phyloP scores from a whole-genome alignment of 2,113 vertebrate genomes.

The Bolborhynchus lineola region DNA sequence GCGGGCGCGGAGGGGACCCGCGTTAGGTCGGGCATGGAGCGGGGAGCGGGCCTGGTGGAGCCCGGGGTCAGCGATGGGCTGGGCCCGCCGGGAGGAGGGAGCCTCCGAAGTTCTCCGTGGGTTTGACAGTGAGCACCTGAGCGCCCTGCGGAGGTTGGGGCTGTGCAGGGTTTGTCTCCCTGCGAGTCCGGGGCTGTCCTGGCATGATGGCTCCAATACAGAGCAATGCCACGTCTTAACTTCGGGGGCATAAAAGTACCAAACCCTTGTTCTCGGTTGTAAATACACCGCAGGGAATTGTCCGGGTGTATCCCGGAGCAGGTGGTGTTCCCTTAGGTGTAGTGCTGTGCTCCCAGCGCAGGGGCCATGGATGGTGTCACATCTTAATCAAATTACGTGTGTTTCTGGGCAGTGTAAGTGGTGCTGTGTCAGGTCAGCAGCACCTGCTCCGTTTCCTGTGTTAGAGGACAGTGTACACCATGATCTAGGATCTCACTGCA shows the following conservation, averaged over 20 bases:
- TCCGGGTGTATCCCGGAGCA: background rate
- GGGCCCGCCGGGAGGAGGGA: background rate
- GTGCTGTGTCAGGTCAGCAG: background rate
- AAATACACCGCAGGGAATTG: background rate
- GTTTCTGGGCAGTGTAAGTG: background rate
- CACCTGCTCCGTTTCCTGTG: background rate
- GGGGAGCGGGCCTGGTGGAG: too few species aligned
- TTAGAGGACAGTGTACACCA: background rate
- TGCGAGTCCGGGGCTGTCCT: fast-evolving
- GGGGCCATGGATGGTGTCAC: fast-evolving
- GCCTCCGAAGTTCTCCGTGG: background rate
- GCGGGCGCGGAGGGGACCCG: too few species aligned
- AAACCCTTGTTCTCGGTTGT: fast-evolving
- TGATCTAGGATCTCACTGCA: background rate
- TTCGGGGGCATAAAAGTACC: background rate
- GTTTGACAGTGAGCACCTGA: background rate
- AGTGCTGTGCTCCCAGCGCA: fast-evolving
- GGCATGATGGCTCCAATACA: fast-evolving
- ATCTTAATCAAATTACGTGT: fast-evolving
- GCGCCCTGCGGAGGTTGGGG: background rate
- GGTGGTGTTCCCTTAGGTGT: background rate
- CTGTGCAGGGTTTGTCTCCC: background rate
- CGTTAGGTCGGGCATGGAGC: too few species aligned
- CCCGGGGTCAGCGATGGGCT: fast-evolving
- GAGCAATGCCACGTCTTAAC: background rate